These are phyloP conservation scores for Timandra comae DNA, from an alignment of 2,888 invertebrate species.

Conservation along the genomic window DNA sequence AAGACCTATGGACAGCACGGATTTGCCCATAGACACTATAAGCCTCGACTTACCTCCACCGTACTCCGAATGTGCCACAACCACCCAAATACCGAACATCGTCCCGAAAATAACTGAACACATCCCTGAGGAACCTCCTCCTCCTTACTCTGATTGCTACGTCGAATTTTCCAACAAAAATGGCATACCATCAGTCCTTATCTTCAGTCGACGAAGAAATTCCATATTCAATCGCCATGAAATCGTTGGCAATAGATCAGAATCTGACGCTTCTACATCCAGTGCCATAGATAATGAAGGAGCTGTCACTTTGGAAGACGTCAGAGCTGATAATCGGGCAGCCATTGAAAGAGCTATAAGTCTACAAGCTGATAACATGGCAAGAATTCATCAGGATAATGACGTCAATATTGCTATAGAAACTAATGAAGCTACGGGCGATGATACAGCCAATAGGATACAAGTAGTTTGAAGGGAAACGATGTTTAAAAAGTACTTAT, in stretches of 20 bases:
- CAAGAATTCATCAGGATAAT: too few species aligned
- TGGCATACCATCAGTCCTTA: constrained; percentile 34
- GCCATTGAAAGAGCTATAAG: too few species aligned
- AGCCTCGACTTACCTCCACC: constrained; percentile 46
- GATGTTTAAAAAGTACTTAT: too few species aligned
- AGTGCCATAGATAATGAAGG: not conserved
- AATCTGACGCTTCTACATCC: not conserved
- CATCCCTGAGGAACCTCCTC: constrained; percentile 45
- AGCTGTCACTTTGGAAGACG: not conserved
- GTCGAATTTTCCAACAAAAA: constrained; percentile 38
- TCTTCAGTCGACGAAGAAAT: constrained; percentile 22
- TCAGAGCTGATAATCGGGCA: not conserved
- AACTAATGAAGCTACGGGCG: too few species aligned
- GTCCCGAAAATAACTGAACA: constrained; percentile 3
- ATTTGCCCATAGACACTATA: constrained; percentile 4
- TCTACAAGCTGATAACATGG: too few species aligned
- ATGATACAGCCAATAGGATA: too few species aligned
- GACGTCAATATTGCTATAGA: too few species aligned
- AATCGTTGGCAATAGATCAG: not conserved
- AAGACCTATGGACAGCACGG: constrained; percentile 13
- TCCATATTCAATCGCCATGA: constrained; percentile 2
- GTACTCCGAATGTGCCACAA: constrained; percentile 36
- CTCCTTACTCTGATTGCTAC: constrained; percentile 54
- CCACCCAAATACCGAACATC: not conserved
- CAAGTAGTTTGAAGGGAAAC: too few species aligned